phyloP scores from a whole-genome alignment of 2,113 vertebrate species.

The Oncorhynchus nerka region DNA sequence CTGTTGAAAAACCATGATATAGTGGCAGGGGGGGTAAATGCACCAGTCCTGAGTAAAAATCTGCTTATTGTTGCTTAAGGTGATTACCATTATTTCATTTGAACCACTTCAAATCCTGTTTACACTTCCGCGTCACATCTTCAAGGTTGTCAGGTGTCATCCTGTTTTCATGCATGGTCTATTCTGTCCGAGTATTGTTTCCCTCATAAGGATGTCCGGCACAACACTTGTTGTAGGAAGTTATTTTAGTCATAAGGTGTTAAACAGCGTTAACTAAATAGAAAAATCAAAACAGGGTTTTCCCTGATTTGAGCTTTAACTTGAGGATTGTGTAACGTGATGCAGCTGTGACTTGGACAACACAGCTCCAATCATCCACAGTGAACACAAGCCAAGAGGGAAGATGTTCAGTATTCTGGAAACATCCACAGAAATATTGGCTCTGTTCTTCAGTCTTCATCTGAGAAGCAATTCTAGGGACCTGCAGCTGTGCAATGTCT shows the following conservation, averaged over 20 bases:
- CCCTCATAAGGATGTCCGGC: slow-evolving; percentile 47
- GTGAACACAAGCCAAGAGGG: slow-evolving; percentile 6
- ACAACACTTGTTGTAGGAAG: slow-evolving; percentile 32
- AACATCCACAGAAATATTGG: neutral
- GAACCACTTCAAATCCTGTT: slow-evolving; percentile 68
- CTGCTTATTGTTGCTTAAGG: slow-evolving; percentile 50
- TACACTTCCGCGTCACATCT: slow-evolving; percentile 32
- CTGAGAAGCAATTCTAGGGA: slow-evolving; percentile 3
- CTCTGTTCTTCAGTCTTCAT: slow-evolving; percentile 18
- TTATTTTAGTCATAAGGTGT: slow-evolving; percentile 47
- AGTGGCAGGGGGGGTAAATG: slow-evolving; percentile 52
- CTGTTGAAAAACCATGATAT: slow-evolving; percentile 16
- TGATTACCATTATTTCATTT: slow-evolving; percentile 60
- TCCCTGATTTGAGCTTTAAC: slow-evolving; percentile 30
- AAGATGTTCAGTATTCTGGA: slow-evolving; percentile 11
- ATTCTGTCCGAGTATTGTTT: slow-evolving; percentile 50
- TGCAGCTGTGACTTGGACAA: slow-evolving; percentile 49
- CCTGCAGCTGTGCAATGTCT: slow-evolving; percentile 1
- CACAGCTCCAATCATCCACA: slow-evolving; percentile 7
- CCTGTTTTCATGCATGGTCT: slow-evolving; percentile 66
- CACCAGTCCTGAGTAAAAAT: slow-evolving; percentile 50
- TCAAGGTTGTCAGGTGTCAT: slow-evolving; percentile 72
- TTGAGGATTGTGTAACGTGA: slow-evolving; percentile 22
- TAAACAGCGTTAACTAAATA: neutral
- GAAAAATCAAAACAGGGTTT: slow-evolving; percentile 23